Evolutionary conservation across 2,888 invertebrate species (phyloP), one percentile per base, ranked within the genome.

Genomic region (Amiota mariae): DNA sequence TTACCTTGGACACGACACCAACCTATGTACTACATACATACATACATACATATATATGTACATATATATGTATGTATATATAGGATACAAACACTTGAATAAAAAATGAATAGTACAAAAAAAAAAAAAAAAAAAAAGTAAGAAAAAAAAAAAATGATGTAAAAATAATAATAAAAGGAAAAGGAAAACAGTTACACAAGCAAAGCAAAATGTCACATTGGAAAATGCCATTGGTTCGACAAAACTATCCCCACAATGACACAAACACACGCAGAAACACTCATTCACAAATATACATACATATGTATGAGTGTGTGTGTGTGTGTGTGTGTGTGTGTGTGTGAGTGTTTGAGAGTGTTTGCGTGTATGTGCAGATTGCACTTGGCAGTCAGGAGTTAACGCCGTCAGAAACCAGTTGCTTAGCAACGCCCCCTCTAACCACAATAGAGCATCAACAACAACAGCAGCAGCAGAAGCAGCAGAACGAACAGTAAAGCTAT

Each of bases 381-480:
- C 73, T 76, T 76, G 64, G 56, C 77, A 61, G 70, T 59, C 75
- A 73, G 75, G 73, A 77, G 75, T 75, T 76, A 72, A 72, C 78
- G 64, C 72, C 76, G 76, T 66, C 75, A 70, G 63, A 79, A 73
- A 86, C 87, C 85, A 89, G 86, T 89, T 88, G 89, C 89, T 89
- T 86, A 88, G 89, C 88, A 89, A 89, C 89, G 88, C 89, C 89
- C 89, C 89, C 88, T 85, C 87, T 81, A 82, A 84, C 87, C 86
- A 87, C 84, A 82, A 80, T 76, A 75, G 18, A 59, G 61, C 72
- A 74, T 72, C 74, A 74, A 75, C 51, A 47, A 51, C 63, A n/a
- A 15, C 36, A 18, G 48, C 36, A 0, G 6, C 36, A 6, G 36
- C 36, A 59, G 11, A 20, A 59, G 10, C 57, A 59, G 18, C 59